Base-by-base conservation (phyloP, 2,888 invertebrate genomes). In the Physocephala rufipes region DNA sequence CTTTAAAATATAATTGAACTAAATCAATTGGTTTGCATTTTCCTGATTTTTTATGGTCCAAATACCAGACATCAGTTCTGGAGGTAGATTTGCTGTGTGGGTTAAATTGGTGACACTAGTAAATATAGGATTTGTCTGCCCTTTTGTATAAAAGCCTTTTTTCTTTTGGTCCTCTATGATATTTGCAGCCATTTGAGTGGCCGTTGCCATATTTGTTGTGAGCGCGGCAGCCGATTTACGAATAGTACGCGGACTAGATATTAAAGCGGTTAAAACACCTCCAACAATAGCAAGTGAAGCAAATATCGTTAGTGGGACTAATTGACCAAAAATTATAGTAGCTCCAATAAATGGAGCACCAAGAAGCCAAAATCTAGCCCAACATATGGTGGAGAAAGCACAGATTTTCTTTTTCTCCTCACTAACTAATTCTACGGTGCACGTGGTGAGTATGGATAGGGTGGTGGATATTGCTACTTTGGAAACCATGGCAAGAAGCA, bases 101-200 rank as follows among this genome's bases (percentile, higher is more conserved):
- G 79, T 78, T 72, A 82, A 73, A 79, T 82, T 83, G 59, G 78
- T 76, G 76, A 78, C 82, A 73, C 76, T 79, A 59, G 82, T 77
- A 70, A 78, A 78, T 69, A 82, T 82, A 43, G 77, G 70, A 71
- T 77, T 62, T 24, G 68, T 51, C 53, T 74, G 86, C 95, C 97
- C 30, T 97, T 97, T 86, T 94, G 77, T 71, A 36, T 55, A 55
- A 66, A 75, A 82, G 67, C 77, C 81, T 71, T 83, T 83, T 71
- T 82, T 82, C 73, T 82, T 82, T 73, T 82, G 74, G 26, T 82
- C 82, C 24, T 79, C 79, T 61, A 80, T 78, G 43, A 76, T 73
- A 16, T 78, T 78, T 19, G 51, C 28, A 4, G 73, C n/a, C 47
- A 76, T 55, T 43, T 64, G 63, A 3, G 64, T 64, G 47, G 70